Evolutionary conservation across 1,140 invertebrate genomes (phyloP), one percentile per base, ranked within the genome.

Genomic region (Whitmania pigra): DNA sequence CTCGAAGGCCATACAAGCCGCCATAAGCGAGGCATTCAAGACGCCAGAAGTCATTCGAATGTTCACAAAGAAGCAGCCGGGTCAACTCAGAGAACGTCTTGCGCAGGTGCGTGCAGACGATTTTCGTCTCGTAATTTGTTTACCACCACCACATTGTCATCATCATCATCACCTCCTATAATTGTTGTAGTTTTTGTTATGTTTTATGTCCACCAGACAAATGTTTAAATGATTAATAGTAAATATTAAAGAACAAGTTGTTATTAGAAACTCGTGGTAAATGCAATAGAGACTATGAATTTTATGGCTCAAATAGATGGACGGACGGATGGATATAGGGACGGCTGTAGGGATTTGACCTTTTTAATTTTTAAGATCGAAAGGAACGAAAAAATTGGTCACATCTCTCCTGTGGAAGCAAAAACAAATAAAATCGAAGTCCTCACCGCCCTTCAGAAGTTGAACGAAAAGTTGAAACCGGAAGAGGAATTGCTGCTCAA

Each of bases 11-110:
- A 89, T 88, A 67, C 87, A 88, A 82, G 88, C 88, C 76, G 88
- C 89, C 69, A 89, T 90, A 31, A 88, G 87, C 74, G 82, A 87
- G 78, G 89, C 89, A 11, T 90, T 90, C 77, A 85, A 89, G 81
- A 90, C 89, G 7, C 89, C 89, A 36, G 88, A 88, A 80, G 87
- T 90, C 0, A 90, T 90, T 27, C 79, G 85, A 77, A 84, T 90
- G 81, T 90, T 90, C 86, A 88, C 88, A 17, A 88, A 86, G 77
- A 86, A 87, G 75, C 88, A 90, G 77, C 88, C 88, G n/a, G 85
- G 84, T 29, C 86, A 87, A 77, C 80, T 90, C 43, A 78, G 87
- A 73, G 83, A 88, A 75, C 83, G 86, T 76, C 78, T 90, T 25
- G 76, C 80, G 18, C 82, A 86, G 76, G 80, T 82, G 75, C 71